Conservation (phyloP, 2,113 vertebrate species). For the rat (Rattus norvegicus) region DNA sequence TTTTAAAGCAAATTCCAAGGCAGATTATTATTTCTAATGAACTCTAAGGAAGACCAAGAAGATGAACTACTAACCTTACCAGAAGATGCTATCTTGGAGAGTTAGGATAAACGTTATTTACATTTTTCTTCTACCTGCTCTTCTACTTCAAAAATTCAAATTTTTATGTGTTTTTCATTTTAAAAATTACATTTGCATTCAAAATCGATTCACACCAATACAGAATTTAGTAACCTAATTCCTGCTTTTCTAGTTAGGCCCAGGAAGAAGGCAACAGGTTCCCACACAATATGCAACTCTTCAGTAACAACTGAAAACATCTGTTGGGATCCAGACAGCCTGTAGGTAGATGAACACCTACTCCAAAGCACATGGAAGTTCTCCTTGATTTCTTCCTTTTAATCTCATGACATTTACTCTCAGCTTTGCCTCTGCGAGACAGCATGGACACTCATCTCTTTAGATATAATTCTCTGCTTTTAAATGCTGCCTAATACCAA, state of each 20-base stretch:
- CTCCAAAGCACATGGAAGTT: not conserved
- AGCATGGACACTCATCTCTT: constrained; percentile 28
- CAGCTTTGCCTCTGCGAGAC: not conserved
- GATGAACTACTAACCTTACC: not conserved
- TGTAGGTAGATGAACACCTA: not conserved
- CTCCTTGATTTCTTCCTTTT: not conserved
- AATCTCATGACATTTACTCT: constrained; percentile 12
- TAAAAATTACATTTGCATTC: constrained; percentile 58
- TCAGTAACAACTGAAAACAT: constrained; percentile 9
- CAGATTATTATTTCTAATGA: not conserved
- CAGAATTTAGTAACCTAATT: constrained; percentile 45
- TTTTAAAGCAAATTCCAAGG: not conserved
- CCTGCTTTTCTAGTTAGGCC: not conserved
- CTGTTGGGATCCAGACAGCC: constrained; percentile 22
- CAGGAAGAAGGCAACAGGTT: constrained; percentile 31
- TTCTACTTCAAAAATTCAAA: constrained; percentile 28
- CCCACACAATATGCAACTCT: constrained; percentile 22
- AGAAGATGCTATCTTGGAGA: not conserved
- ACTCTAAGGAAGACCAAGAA: not conserved
- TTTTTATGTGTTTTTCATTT: constrained; percentile 31
- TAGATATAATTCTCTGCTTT: not conserved
- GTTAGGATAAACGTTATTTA: not conserved
- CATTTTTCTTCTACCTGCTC: constrained; percentile 20
- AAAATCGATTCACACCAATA: not conserved
- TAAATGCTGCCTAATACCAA: not conserved